Base-by-base conservation (phyloP, 2,113 vertebrate species). In the Tringa solitaria region DNA sequence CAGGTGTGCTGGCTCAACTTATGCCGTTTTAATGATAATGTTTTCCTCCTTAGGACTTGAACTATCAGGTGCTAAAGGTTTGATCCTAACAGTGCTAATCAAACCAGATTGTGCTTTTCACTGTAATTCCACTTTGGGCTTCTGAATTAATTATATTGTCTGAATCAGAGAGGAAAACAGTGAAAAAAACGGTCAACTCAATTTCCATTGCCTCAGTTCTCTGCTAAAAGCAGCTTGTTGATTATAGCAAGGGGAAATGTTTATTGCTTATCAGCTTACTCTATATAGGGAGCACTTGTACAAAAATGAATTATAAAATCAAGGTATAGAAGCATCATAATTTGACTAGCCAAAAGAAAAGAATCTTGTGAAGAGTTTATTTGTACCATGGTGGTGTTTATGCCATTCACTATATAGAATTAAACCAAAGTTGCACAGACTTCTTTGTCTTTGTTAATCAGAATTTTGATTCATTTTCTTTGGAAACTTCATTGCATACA, bases 381-480 rank as follows among this genome's bases (percentile, higher is more conserved):
- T 45, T 51, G 27, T 57, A 57, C 63, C 28, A 15, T 22, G 30
- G 35, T 92, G 27, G 30, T 8, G 6, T 37, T 88, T 74, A 54
- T 43, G 19, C 10, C 11, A 18, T 35, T 89, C 33, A 76, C 12
- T 63, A 82, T 77, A 85, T 78, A 75, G 75, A 80, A 39, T 50
- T 57, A 89, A 63, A 37, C 27, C 14, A 65, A 88, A 76, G 73
- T 65, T 87, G 23, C 51, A 78, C 54, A 65, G 54, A 73, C 14
- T 75, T 37, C 4, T n/a, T 50, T 80, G 43, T 72, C 85, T 93
- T 83, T 86, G 45, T 39, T 78, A 70, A 92, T 87, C 77, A 95
- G 43, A 68, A n/a, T 87, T 97, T 90, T 88, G n/a, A 95, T 93
- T 78, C 8, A 77, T 95, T 89, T 95, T 69, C 60, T 83, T 91